Percentiles rank a stretch among this genome's conserved stretches.
Conservation (phyloP, 2,888 invertebrate genomes). For the Ceramica pisi region DNA sequence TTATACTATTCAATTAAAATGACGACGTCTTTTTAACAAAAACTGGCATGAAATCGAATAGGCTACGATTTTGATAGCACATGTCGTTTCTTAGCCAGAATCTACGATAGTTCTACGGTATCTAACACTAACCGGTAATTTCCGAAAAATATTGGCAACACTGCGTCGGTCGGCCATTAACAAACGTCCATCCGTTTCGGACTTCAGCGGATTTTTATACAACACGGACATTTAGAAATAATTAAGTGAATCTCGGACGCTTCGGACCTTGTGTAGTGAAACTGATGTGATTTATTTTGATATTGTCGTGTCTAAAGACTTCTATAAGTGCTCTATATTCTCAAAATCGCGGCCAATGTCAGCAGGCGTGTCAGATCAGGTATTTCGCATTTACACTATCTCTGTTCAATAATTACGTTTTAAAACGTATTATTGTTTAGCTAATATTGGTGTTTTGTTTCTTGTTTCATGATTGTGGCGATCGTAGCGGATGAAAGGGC, state of each 20-base stretch:
- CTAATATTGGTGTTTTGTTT: slow-evolving; percentile 79
- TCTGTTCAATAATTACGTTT: slow-evolving; percentile 73
- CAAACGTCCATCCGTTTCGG: slow-evolving; percentile 85
- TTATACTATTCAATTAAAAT: not conserved
- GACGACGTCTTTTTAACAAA: not conserved
- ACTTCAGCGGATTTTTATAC: slow-evolving; percentile 81
- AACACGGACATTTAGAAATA: slow-evolving; percentile 82
- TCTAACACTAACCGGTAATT: slow-evolving; percentile 56
- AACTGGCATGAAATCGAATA: not conserved
- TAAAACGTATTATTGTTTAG: slow-evolving; percentile 63
- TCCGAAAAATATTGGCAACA: slow-evolving; percentile 74
- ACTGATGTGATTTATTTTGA: slow-evolving; percentile 88
- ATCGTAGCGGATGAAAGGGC: slow-evolving; percentile 95
- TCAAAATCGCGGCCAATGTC: slow-evolving; percentile 95
- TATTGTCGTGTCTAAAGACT: slow-evolving; percentile 86
- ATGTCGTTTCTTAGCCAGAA: not conserved
- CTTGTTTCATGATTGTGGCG: slow-evolving; percentile 91
- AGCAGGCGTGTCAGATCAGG: slow-evolving; percentile 98
- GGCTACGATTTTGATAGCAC: not conserved
- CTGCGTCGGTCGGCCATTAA: slow-evolving; percentile 83
- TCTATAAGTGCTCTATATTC: slow-evolving; percentile 88
- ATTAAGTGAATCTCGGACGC: slow-evolving; percentile 82
- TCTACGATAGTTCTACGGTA: slow-evolving; percentile 12
- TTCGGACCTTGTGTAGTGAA: slow-evolving; percentile 87
- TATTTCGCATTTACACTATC: slow-evolving; percentile 88